Conservation (phyloP, 1,140 invertebrate genomes). For the Leguminivora glycinivorella region DNA sequence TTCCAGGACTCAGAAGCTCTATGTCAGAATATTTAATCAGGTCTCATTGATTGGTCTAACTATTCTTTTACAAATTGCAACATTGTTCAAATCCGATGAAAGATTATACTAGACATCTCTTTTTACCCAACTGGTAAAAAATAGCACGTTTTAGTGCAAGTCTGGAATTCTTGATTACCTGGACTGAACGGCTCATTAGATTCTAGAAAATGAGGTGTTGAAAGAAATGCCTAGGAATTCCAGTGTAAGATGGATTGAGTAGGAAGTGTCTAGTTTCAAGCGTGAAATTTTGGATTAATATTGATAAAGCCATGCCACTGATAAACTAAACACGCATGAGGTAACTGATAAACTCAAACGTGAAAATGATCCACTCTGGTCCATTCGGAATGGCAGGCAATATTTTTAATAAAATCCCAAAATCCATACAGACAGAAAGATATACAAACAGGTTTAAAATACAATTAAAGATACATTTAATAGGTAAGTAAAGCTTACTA, state of each 20-base stretch:
- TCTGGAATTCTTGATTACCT: background rate
- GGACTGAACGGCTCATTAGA: background rate
- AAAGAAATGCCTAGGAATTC: background rate
- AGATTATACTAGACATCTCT: constrained; percentile 8
- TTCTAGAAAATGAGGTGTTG: background rate
- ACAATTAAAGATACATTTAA: no score
- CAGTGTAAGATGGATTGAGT: background rate
- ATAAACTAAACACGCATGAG: no score
- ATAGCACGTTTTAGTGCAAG: background rate
- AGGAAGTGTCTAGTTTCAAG: no score
- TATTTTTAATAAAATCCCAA: no score
- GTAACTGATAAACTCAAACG: no score
- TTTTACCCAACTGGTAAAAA: background rate
- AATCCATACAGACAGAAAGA: no score
- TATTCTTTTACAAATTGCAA: background rate
- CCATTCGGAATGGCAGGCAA: no score
- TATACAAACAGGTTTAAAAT: no score
- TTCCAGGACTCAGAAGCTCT: no score
- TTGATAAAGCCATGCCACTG: no score
- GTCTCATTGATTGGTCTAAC: background rate
- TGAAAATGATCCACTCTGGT: no score
- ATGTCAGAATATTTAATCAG: background rate
- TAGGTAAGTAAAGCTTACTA: no score
- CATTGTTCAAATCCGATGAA: background rate
- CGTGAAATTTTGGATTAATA: background rate